A percentile compares a stretch with the other conserved stretches of the same genome.
These are phyloP conservation scores for Calephelis perditalis DNA, from an alignment of 2,888 invertebrate genomes.

Conservation along the genomic window DNA sequence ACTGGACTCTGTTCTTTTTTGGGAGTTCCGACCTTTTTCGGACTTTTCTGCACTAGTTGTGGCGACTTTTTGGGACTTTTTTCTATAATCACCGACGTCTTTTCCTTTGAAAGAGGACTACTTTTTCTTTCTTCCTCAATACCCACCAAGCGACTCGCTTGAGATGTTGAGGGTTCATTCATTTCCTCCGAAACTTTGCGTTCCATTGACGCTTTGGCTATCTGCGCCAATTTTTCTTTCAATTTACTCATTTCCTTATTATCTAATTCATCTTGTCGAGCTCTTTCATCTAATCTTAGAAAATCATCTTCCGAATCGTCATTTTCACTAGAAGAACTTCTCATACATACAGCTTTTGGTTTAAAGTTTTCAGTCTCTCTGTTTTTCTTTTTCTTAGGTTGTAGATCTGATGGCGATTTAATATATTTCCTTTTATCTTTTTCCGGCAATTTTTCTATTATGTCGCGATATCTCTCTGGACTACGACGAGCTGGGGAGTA, in stretches of 20 bases:
- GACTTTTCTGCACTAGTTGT: slow-evolving; percentile 22
- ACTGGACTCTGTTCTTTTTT: slow-evolving; percentile 39
- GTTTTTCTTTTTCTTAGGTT: slow-evolving; percentile 50
- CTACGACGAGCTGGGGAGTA: slow-evolving; percentile 83
- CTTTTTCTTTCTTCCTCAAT: slow-evolving; percentile 31
- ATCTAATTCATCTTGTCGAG: slow-evolving; percentile 77
- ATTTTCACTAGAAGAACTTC: slow-evolving; percentile 79
- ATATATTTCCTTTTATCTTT: slow-evolving; percentile 75
- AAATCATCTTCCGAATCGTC: slow-evolving; percentile 77
- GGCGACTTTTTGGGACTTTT: slow-evolving; percentile 21
- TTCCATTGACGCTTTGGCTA: slow-evolving; percentile 81
- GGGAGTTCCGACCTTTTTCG: slow-evolving; percentile 29
- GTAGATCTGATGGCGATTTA: slow-evolving; percentile 58
- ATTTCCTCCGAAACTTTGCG: slow-evolving; percentile 41
- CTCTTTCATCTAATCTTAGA: slow-evolving; percentile 66
- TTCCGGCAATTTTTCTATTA: slow-evolving; percentile 76
- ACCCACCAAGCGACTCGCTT: slow-evolving; percentile 26
- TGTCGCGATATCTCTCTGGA: slow-evolving; percentile 83
- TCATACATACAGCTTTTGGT: slow-evolving; percentile 72
- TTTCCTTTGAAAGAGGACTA: slow-evolving; percentile 22
- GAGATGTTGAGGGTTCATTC: slow-evolving; percentile 48
- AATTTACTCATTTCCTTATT: slow-evolving; percentile 82
- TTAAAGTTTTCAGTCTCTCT: slow-evolving; percentile 42
- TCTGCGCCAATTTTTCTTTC: slow-evolving; percentile 81
- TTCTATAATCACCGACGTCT: slow-evolving; percentile 18